Evolutionary conservation across 2,888 invertebrate genomes (phyloP).

Genomic region (Tachina lurida): DNA sequence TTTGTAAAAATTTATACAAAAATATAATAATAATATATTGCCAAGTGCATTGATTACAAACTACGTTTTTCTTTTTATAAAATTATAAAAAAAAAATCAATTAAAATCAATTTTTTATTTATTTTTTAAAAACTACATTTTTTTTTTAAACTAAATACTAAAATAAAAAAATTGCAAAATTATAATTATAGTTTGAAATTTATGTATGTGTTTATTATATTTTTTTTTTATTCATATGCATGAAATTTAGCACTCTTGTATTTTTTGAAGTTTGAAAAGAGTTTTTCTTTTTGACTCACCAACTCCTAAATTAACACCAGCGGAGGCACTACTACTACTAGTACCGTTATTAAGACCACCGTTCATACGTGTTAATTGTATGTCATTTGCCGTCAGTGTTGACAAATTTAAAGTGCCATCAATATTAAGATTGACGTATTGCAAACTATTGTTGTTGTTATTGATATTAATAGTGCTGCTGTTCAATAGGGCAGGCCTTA

Average conservation of each 20-base stretch:
- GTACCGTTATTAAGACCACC: constrained; percentile 79
- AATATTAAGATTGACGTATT: constrained; percentile 60
- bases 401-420: constrained; percentile 58
- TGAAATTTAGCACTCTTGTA: constrained; percentile 63
- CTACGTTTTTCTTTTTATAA: constrained; percentile 26
- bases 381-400: constrained; percentile 60
- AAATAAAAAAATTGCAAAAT: constrained; percentile 49
- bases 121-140: constrained; percentile 29
- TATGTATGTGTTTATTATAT: constrained; percentile 6
- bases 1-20: constrained; percentile 57
- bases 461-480: constrained; percentile 66
- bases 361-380: constrained; percentile 80
- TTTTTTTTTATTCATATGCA: not conserved
- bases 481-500: constrained; percentile 43
- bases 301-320: constrained; percentile 64
- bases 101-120: constrained; percentile 45
- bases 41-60: constrained; percentile 49
- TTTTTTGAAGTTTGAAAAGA: constrained; percentile 51
- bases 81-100: constrained; percentile 25
- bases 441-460: constrained; percentile 71
- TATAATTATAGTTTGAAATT: constrained; percentile 26
- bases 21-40: constrained; percentile 51
- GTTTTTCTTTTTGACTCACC: constrained; percentile 67
- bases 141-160: constrained; percentile 50
- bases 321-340: constrained; percentile 84